These are phyloP conservation scores for Reinhardtius hippoglossoides DNA, from an alignment of 2,113 vertebrate genomes.

Conservation along the genomic window DNA sequence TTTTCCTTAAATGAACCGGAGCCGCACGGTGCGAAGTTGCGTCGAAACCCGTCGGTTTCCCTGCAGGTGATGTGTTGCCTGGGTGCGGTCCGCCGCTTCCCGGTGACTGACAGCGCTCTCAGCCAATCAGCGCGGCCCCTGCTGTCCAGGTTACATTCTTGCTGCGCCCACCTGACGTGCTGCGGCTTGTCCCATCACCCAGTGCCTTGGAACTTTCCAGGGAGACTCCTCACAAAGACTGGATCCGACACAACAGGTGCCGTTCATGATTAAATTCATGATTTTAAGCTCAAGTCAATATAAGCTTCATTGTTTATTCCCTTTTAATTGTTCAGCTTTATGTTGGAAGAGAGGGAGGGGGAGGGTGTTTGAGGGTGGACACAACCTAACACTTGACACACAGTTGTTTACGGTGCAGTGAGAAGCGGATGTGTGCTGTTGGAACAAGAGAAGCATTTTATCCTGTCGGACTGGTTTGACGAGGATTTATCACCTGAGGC, in stretches of 20 bases:
- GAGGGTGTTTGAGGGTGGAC: not conserved
- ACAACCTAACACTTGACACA: not conserved
- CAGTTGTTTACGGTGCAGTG: not conserved
- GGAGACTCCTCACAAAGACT: not conserved
- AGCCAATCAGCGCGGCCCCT: slow-evolving; percentile 51
- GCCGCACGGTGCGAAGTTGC: not conserved
- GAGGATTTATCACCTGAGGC: not conserved
- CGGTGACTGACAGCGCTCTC: slow-evolving; percentile 31
- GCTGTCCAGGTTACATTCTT: slow-evolving; percentile 15
- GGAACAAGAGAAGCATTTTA: not conserved
- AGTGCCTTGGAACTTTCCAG: not conserved
- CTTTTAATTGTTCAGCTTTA: not conserved
- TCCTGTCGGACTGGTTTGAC: slow-evolving; percentile 71
- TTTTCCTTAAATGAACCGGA: not conserved
- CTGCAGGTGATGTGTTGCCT: not conserved
- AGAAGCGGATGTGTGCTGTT: slow-evolving; percentile 3
- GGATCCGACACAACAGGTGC: not conserved
- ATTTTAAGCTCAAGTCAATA: too few relatives aligned
- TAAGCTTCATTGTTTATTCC: not conserved
- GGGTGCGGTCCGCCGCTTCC: not conserved
- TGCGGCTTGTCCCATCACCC: slow-evolving; percentile 27
- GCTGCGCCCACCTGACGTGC: slow-evolving; percentile 33
- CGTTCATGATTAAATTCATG: not conserved
- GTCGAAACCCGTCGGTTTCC: slow-evolving; percentile 32
- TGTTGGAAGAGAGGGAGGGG: not conserved